These are phyloP conservation scores for Liasis olivaceus DNA, from an alignment of 2,797 vertebrate species.

Conservation along the genomic window DNA sequence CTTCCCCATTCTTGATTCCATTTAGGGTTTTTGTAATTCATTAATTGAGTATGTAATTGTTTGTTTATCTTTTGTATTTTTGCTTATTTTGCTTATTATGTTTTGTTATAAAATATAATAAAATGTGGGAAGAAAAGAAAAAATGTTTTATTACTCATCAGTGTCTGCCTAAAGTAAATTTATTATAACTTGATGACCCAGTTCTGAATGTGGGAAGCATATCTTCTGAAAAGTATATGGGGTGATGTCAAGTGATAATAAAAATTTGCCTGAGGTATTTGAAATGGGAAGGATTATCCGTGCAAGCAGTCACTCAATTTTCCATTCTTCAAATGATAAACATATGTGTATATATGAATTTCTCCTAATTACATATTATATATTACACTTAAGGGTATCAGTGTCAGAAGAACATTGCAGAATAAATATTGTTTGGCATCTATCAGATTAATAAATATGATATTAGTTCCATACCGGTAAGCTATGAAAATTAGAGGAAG, in stretches of 20 bases:
- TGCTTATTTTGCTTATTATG: no score
- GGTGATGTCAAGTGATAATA: neutral
- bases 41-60: no score
- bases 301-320: neutral
- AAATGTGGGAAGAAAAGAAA: no score
- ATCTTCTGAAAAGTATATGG: neutral
- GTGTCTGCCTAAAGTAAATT: neutral
- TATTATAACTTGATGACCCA: slow-evolving; percentile 1
- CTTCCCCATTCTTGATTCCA: no score
- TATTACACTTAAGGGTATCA: neutral
- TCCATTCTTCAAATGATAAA: neutral
- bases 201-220: neutral
- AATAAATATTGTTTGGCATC: neutral
- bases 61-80: no score
- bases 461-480: slow-evolving; percentile 11
- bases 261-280: neutral
- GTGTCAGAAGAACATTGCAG: neutral
- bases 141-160: neutral
- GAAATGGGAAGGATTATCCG: neutral
- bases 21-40: no score
- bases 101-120: no score
- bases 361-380: neutral
- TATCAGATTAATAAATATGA: slow-evolving; percentile 15
- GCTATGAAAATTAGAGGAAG: slow-evolving; percentile 4
- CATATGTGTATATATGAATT: neutral